These are phyloP conservation scores for Chaetorhynchus papuensis DNA, from an alignment of 2,113 vertebrate genomes.

Conservation along the genomic window DNA sequence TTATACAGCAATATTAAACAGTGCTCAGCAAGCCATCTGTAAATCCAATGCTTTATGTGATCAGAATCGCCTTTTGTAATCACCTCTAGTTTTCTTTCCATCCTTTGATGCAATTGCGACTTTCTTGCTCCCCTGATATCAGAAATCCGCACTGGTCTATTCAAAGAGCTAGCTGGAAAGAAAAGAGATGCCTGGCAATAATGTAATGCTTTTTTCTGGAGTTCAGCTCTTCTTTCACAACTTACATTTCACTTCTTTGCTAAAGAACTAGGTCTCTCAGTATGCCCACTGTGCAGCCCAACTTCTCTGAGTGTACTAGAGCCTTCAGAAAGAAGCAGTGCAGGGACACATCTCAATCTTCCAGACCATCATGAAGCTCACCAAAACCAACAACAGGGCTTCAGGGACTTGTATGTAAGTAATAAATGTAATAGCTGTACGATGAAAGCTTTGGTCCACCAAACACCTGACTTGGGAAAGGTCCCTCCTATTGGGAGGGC, in stretches of 20 bases:
- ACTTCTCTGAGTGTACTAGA: neutral
- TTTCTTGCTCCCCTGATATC: neutral
- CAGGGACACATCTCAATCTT: neutral
- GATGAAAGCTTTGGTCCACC: neutral
- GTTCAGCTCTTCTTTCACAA: neutral
- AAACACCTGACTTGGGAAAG: neutral
- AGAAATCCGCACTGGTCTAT: neutral
- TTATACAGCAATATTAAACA: neutral
- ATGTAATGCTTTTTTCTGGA: neutral
- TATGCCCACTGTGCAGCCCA: neutral
- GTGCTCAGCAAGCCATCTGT: neutral
- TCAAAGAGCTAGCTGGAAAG: neutral
- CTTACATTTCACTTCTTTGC: neutral
- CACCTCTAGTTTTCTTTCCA: neutral
- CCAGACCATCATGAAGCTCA: neutral
- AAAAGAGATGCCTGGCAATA: neutral
- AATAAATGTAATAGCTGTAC: neutral
- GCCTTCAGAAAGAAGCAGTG: neutral
- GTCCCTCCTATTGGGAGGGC: neutral
- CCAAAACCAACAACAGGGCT: neutral
- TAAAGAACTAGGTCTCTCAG: neutral
- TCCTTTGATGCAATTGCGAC: neutral
- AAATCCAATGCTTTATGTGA: neutral
- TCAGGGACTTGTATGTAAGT: neutral
- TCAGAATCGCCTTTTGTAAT: neutral